A percentile compares a stretch with the other conserved stretches of the same genome.
These are phyloP conservation scores for Cataglyphis cursor DNA, from an alignment of 2,888 invertebrate species.

Conservation along the genomic window DNA sequence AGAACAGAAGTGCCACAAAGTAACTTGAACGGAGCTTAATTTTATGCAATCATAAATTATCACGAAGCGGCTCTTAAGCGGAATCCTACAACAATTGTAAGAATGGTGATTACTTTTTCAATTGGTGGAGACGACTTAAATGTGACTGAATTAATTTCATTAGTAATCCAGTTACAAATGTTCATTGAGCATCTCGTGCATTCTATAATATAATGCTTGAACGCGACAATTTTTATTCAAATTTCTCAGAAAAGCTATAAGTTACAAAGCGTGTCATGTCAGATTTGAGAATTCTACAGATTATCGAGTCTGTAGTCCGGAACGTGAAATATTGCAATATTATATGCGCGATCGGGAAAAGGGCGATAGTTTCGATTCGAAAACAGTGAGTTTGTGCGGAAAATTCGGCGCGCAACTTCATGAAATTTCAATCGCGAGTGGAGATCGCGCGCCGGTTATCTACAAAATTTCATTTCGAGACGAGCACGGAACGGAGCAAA, in stretches of 20 bases:
- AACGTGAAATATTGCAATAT: conserved; percentile 37
- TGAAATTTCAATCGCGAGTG: conserved; percentile 43
- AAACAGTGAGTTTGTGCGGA: conserved; percentile 44
- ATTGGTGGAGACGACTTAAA: not conserved
- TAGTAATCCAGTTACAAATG: not conserved
- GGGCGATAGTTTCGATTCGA: conserved; percentile 39
- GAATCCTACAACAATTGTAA: not conserved
- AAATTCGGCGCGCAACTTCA: conserved; percentile 41
- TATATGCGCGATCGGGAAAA: conserved; percentile 9
- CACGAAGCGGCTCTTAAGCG: not conserved
- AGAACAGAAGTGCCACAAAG: conserved; percentile 10
- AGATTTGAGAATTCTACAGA: conserved; percentile 32
- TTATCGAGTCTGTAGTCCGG: not conserved
- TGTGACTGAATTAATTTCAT: not conserved
- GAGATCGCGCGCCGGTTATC: conserved; percentile 12
- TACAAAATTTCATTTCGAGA: conserved; percentile 37
- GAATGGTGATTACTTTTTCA: not conserved
- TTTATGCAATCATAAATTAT: conserved; percentile 1
- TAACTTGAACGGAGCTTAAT: conserved; percentile 22
- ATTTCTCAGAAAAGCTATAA: not conserved
- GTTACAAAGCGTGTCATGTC: conserved; percentile 2
- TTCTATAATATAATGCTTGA: not conserved
- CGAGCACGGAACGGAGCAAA: conserved; percentile 15
- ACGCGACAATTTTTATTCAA: not conserved
- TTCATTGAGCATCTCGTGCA: not conserved